These are phyloP conservation scores for Volucella inflata DNA, from an alignment of 2,888 invertebrate genomes.

Conservation along the genomic window DNA sequence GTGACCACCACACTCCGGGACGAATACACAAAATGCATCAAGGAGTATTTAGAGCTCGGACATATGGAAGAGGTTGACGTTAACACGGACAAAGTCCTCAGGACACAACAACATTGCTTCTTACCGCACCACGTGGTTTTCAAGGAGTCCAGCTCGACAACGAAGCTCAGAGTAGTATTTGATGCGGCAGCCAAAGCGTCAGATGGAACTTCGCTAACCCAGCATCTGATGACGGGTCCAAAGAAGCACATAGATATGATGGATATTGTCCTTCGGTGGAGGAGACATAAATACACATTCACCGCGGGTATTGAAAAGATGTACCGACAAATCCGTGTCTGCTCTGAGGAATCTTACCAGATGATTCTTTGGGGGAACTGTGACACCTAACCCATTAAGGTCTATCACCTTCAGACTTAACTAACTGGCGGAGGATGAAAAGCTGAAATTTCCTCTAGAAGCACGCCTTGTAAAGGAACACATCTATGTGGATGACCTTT, in stretches of 20 bases:
- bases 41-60: neutral
- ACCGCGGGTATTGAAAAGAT: neutral
- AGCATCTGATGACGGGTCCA: slow-evolving; percentile 4
- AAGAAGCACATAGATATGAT: slow-evolving; percentile 4
- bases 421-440: neutral
- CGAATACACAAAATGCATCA: neutral
- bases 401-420: neutral
- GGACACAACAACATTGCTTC: neutral
- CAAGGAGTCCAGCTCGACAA: too few species aligned
- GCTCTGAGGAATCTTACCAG: slow-evolving; percentile 7
- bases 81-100: neutral
- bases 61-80: neutral
- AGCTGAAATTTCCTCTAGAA: neutral
- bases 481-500: neutral
- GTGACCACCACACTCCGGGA: neutral
- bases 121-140: neutral
- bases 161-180: too few species aligned
- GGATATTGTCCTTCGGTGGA: slow-evolving; percentile 2
- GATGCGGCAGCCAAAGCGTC: neutral
- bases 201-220: neutral
- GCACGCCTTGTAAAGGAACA: neutral
- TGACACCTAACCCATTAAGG: slow-evolving; percentile 12
- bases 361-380: slow-evolving; percentile 18
- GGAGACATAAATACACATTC: slow-evolving; percentile 18
- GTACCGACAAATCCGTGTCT: slow-evolving; percentile 11